These are phyloP conservation scores for Cactoblastis cactorum DNA, from an alignment of 2,888 invertebrate species.

Conservation along the genomic window DNA sequence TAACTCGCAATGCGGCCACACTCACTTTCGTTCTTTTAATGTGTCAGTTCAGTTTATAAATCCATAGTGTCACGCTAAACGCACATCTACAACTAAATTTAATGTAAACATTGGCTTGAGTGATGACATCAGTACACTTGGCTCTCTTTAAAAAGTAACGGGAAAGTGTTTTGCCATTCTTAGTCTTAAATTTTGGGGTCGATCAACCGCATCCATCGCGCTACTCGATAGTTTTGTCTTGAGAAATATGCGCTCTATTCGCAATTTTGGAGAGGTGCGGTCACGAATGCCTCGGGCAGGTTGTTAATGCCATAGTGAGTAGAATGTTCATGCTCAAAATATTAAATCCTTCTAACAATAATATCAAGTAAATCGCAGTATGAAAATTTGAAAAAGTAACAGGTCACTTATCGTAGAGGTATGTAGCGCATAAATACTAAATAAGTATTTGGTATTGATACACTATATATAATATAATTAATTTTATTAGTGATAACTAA, in stretches of 20 bases:
- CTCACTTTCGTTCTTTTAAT: constrained; percentile 68
- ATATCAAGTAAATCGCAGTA: too few relatives aligned
- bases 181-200: constrained; percentile 1
- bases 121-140: constrained; percentile 2
- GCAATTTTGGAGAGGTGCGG: not conserved
- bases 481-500: too few relatives aligned
- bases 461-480: too few relatives aligned
- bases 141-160: not conserved
- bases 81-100: constrained; percentile 29
- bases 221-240: constrained; percentile 7
- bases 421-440: too few relatives aligned
- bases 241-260: not conserved
- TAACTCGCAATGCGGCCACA: constrained; percentile 64
- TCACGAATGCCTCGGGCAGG: not conserved
- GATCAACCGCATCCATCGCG: not conserved
- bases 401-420: too few relatives aligned
- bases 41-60: constrained; percentile 47
- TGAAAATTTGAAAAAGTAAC: too few relatives aligned
- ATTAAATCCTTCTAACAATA: too few relatives aligned
- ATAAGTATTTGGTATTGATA: too few relatives aligned
- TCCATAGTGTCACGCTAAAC: constrained; percentile 37
- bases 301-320: not conserved
- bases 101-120: constrained; percentile 29
- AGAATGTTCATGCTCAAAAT: too few relatives aligned
- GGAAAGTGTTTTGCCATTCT: not conserved